Percentiles rank a stretch among this genome's conserved stretches.
Evolutionary conservation across 2,113 vertebrate genomes (phyloP).

Genomic region (Paramormyrops kingsleyae): DNA sequence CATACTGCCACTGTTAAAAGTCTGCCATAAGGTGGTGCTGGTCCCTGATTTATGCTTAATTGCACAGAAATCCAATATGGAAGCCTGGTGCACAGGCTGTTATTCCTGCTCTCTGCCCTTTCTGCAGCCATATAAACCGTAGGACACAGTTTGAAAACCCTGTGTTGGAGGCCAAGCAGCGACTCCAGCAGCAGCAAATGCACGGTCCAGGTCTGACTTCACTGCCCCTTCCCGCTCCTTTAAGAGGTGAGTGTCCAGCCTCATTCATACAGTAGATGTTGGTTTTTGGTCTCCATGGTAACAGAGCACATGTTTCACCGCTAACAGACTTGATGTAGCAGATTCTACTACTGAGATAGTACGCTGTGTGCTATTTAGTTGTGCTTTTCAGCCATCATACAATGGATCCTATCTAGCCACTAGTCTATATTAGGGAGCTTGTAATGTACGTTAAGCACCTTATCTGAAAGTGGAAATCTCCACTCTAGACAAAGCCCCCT

Average conservation of each 20-base stretch:
- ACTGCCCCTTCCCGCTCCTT: constrained; percentile 84
- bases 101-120: constrained; percentile 35
- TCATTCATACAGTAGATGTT: constrained; percentile 46
- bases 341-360: constrained; percentile 12
- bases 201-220: constrained; percentile 90
- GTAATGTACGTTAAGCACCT: not conserved
- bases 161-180: constrained; percentile 95
- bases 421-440: constrained; percentile 24
- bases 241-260: constrained; percentile 75
- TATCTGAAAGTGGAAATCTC: not conserved
- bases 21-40: not conserved
- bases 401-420: constrained; percentile 33
- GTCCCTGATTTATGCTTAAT: not conserved
- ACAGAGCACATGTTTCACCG: constrained; percentile 43
- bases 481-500: constrained; percentile 22
- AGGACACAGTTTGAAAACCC: constrained; percentile 99
- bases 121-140: constrained; percentile 95
- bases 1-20: not conserved
- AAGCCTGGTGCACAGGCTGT: not conserved
- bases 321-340: not conserved
- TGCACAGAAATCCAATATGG: not conserved
- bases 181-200: constrained; percentile 90
- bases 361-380: constrained; percentile 23
- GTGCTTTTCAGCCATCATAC: constrained; percentile 30
- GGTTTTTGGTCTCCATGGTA: constrained; percentile 61